These are phyloP conservation scores for Laothoe populi DNA, from an alignment of 2,888 invertebrate genomes.

Conservation along the genomic window DNA sequence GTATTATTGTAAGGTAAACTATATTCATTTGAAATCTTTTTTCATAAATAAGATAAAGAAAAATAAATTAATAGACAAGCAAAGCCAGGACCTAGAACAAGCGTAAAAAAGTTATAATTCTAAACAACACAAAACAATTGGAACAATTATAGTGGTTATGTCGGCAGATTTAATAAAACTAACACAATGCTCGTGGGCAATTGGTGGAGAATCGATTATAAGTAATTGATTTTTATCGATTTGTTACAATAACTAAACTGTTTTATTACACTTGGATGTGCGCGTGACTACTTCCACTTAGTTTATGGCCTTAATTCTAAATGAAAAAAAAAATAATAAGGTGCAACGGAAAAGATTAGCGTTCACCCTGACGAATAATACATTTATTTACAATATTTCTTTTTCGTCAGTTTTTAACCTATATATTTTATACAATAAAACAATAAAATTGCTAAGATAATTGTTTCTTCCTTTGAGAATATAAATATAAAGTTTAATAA, in stretches of 20 bases:
- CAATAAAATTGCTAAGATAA: too few relatives aligned
- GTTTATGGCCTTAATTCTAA: neutral
- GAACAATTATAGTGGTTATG: constrained; percentile 7
- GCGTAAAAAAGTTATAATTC: neutral
- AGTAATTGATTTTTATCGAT: constrained; percentile 18
- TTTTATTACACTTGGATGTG: neutral
- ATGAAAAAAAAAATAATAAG: neutral
- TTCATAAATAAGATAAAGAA: too few relatives aligned
- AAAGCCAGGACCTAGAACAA: neutral
- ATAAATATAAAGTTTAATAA: too few relatives aligned
- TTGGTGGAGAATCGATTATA: constrained; percentile 5
- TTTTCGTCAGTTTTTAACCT: too few relatives aligned
- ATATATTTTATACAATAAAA: too few relatives aligned
- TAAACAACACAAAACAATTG: constrained; percentile 23
- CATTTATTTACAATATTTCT: too few relatives aligned
- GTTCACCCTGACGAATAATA: neutral
- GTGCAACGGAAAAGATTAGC: neutral
- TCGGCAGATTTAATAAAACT: constrained; percentile 8
- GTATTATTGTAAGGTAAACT: too few relatives aligned
- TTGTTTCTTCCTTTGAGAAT: too few relatives aligned
- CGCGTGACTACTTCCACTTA: neutral
- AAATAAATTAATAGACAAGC: too few relatives aligned
- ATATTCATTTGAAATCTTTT: too few relatives aligned
- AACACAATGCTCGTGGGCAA: constrained; percentile 14
- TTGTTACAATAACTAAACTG: constrained; percentile 22